Conservation (phyloP, 2,797 vertebrate genomes). For the Lagocephalus sceleratus region DNA sequence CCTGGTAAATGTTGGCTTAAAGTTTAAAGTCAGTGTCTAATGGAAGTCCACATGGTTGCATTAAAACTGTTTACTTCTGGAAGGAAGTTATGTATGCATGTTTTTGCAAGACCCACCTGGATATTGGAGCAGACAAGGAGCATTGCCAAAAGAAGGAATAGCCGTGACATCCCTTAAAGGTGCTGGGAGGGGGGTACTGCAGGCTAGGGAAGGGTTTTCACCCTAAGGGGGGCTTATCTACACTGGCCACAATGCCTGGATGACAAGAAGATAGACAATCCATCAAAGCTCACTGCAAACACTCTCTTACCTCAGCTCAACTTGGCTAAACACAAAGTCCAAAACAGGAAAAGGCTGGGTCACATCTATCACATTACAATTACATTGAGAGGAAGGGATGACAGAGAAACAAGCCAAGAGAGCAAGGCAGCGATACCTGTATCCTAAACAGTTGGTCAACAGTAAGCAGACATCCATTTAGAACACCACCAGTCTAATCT, state of each 20-base stretch:
- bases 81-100: conserved; percentile 1
- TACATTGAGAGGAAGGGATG: conserved; percentile 11
- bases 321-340: conserved; percentile 18
- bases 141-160: conserved; percentile 70
- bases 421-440: not conserved
- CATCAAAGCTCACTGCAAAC: conserved; percentile 50
- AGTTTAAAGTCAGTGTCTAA: conserved; percentile 19
- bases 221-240: conserved; percentile 73
- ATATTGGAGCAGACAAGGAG: conserved; percentile 72
- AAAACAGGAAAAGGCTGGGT: conserved; percentile 43
- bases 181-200: conserved; percentile 65
- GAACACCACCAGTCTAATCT: not conserved
- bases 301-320: conserved; percentile 26
- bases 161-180: conserved; percentile 82
- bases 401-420: not conserved
- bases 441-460: not conserved
- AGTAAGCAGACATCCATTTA: not conserved
- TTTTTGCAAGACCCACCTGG: conserved; percentile 67
- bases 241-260: conserved; percentile 67
- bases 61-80: conserved; percentile 1
- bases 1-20: no score
- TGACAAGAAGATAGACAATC: conserved; percentile 66
- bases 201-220: conserved; percentile 62
- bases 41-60: conserved; percentile 6
- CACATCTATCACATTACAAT: conserved; percentile 13